Conservation (phyloP, 2,797 vertebrate genomes). For the Anolis apletophallus region DNA sequence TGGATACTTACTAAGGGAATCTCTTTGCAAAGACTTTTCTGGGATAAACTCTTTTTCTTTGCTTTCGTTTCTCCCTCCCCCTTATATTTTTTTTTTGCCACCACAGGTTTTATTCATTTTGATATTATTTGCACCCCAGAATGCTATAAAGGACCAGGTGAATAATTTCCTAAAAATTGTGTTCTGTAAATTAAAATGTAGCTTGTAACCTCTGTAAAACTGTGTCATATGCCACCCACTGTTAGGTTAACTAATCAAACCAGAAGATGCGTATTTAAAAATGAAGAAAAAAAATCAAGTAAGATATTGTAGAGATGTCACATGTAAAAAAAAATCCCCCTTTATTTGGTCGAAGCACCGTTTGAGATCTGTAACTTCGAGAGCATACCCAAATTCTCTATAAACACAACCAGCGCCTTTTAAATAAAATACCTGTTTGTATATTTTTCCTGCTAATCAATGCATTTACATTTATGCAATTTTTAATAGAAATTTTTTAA, state of each 20-base stretch:
- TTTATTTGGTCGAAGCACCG: conserved; percentile 65
- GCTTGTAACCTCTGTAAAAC: conserved; percentile 73
- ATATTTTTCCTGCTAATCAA: conserved; percentile 78
- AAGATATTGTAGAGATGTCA: conserved; percentile 64
- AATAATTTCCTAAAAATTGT: conserved; percentile 77
- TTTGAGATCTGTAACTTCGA: conserved; percentile 58
- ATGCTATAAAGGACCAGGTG: conserved; percentile 79
- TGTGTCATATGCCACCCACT: conserved; percentile 77
- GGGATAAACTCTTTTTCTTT: conserved; percentile 67
- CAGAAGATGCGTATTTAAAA: conserved; percentile 63
- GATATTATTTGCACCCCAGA: conserved; percentile 77
- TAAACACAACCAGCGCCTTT: conserved; percentile 79
- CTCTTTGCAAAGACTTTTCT: conserved; percentile 79
- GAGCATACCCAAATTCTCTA: conserved; percentile 72
- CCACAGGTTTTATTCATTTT: conserved; percentile 77
- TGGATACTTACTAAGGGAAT: conserved; percentile 82
- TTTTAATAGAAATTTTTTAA: conserved; percentile 74
- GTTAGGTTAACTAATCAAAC: conserved; percentile 66
- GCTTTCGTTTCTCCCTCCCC: conserved; percentile 40
- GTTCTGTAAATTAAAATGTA: conserved; percentile 73
- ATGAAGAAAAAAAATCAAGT: conserved; percentile 58
- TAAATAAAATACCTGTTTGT: conserved; percentile 72
- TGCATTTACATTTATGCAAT: conserved; percentile 80
- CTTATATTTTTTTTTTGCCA: conserved; percentile 76
- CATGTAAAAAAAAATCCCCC: conserved; percentile 54